Base-by-base conservation (phyloP, 2,888 invertebrate genomes). In the Drosophila greeni region DNA sequence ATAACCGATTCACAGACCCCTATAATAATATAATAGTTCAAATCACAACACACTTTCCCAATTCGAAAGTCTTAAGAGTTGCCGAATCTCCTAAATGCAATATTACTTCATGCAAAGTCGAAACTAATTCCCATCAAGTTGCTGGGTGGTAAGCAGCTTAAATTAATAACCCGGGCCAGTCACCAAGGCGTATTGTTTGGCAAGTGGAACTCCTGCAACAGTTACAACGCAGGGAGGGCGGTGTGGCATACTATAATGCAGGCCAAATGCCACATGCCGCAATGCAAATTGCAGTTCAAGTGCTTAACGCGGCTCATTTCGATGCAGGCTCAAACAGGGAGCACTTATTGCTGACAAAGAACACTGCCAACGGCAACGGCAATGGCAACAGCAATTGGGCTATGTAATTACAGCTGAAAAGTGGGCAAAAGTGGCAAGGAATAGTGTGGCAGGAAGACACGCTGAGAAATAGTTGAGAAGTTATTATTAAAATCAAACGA, bases 361-460 rank as follows among this genome's bases (percentile, higher is more conserved):
- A 64, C 58, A 71, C 53, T 43, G 54, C 48, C 59, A 62, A 16
- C 24, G 51, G 47, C 45, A 55, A n/a, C 9, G n/a, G 16, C 45
- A 66, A 51, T n/a, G 47, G 58, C 58, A 53, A 39, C 72, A 72
- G 68, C 75, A 77, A 75, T 74, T 77, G 77, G 72, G 72, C 53
- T 40, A 58, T 72, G 75, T 77, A 75, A 77, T 74, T 74, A 74
- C 59, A 57, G 45, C 36, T 36, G 20, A 59, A 43, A 39, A 42
- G 53, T 29, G 34, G 31, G 12, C 20, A 18, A 26, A 9, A 40
- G 40, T 18, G 37, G 23, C 12, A 29, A 16, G 26, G 8, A 34
- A 51, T 47, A 37, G 47, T 37, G 55, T 20, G n/a, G 51, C 33
- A 34, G 11, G 3, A 20, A 42, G 4, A 40, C 33, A 52, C 29